Conservation (phyloP, 2,113 vertebrate genomes). For the Limnothrissa miodon region DNA sequence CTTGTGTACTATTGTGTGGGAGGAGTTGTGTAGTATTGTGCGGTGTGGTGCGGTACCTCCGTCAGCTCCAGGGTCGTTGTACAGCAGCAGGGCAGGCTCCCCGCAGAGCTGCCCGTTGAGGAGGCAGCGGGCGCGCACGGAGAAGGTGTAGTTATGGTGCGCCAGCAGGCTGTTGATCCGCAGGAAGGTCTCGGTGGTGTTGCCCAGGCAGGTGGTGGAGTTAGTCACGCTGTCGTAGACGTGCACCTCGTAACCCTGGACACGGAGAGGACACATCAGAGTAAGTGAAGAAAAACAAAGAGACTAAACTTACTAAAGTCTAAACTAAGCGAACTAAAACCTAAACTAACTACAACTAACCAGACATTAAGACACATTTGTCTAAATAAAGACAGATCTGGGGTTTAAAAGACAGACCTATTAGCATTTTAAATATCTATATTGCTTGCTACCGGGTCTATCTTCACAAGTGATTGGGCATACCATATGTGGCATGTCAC, state of each 20-base stretch:
- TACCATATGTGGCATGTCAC: no score
- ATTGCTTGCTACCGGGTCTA: no score
- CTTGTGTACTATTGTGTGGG: no score
- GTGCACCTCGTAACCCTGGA: slow-evolving; percentile 91
- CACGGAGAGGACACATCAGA: neutral
- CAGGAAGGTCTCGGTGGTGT: slow-evolving; percentile 93
- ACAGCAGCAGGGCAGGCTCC: slow-evolving; percentile 83
- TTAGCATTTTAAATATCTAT: no score
- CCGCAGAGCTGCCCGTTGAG: slow-evolving; percentile 87
- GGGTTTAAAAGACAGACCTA: no score
- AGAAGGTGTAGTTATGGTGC: slow-evolving; percentile 94
- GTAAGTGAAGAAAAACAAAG: neutral
- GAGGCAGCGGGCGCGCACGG: slow-evolving; percentile 86
- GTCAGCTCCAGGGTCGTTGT: slow-evolving; percentile 78
- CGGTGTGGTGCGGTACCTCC: slow-evolving; percentile 23
- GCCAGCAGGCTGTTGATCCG: slow-evolving; percentile 83
- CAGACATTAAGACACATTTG: no score
- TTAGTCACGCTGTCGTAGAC: slow-evolving; percentile 86
- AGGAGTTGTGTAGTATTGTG: neutral
- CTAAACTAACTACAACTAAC: no score
- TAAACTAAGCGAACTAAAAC: no score
- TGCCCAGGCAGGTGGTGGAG: slow-evolving; percentile 80
- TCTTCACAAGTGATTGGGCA: no score
- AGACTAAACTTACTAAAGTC: neutral
- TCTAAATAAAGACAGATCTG: no score